phyloP scores from a whole-genome alignment of 2,888 invertebrate species.

The Cryptocheilus praepositus region DNA sequence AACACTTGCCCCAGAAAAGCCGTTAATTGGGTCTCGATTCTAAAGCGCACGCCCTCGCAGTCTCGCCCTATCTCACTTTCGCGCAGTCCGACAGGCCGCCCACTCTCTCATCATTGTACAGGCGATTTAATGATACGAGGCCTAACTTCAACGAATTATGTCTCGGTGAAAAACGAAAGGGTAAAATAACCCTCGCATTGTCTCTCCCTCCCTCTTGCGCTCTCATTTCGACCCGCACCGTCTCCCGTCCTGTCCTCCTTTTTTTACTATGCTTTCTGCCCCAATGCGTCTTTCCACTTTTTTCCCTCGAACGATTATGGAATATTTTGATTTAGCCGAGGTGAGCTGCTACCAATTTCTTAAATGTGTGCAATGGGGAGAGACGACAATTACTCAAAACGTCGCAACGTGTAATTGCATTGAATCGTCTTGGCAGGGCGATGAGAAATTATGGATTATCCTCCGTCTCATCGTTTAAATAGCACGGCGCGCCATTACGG shows the following conservation, averaged over 20 bases:
- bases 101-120: background rate
- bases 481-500: conserved; percentile 27
- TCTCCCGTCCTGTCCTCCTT: background rate
- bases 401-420: conserved; percentile 35
- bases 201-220: background rate
- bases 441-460: background rate
- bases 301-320: too few relatives aligned
- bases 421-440: conserved; percentile 25
- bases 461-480: conserved; percentile 17
- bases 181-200: background rate
- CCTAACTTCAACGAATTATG: background rate
- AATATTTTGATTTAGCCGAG: too few relatives aligned
- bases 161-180: conserved; percentile 1
- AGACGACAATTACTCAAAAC: too few relatives aligned
- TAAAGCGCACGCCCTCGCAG: background rate
- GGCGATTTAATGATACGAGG: conserved; percentile 9
- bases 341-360: too few relatives aligned
- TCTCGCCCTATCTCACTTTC: background rate
- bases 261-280: background rate
- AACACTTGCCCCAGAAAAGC: conserved; percentile 54
- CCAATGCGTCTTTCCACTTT: too few relatives aligned
- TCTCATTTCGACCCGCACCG: background rate
- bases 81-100: background rate
- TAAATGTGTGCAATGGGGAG: too few relatives aligned
- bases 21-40: conserved; percentile 50